Percentiles rank a stretch among this genome's conserved stretches.
Conservation (phyloP, 2,888 invertebrate species). For the Eupithecia tripunctaria region DNA sequence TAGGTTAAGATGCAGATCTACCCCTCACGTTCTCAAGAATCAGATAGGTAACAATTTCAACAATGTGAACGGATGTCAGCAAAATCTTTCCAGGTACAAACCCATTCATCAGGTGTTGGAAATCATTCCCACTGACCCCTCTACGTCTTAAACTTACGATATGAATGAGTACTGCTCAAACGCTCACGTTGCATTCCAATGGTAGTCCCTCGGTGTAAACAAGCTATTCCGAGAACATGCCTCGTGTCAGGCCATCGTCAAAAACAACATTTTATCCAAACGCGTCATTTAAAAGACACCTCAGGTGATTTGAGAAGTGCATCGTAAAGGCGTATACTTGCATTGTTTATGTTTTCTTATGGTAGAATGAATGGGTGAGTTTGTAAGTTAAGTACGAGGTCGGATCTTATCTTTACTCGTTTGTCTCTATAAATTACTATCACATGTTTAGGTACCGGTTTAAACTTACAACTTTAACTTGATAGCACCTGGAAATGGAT, state of each 20-base stretch:
- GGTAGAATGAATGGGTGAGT: not conserved
- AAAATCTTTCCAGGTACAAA: constrained; percentile 15
- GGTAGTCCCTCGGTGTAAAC: constrained; percentile 52
- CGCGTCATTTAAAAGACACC: constrained; percentile 26
- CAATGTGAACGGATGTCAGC: constrained; percentile 8
- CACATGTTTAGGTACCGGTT: not conserved
- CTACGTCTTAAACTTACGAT: constrained; percentile 36
- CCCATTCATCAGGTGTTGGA: constrained; percentile 23
- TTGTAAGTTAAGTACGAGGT: not conserved
- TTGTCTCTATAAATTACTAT: not conserved
- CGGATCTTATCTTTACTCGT: not conserved
- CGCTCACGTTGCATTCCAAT: constrained; percentile 63
- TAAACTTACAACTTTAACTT: no score
- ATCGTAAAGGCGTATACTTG: constrained; percentile 17
- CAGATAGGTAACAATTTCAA: constrained; percentile 1
- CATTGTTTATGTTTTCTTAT: constrained; percentile 1
- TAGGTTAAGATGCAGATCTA: not conserved
- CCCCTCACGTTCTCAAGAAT: not conserved
- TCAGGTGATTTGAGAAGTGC: constrained; percentile 20
- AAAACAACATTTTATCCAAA: constrained; percentile 38
- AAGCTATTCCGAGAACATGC: constrained; percentile 53
- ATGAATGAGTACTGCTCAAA: constrained; percentile 69
- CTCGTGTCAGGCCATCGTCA: constrained; percentile 43
- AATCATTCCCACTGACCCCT: constrained; percentile 15
- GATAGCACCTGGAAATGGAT: not conserved